Evolutionary conservation across 2,888 invertebrate genomes (phyloP).

Genomic region (Agrypnus murinus): DNA sequence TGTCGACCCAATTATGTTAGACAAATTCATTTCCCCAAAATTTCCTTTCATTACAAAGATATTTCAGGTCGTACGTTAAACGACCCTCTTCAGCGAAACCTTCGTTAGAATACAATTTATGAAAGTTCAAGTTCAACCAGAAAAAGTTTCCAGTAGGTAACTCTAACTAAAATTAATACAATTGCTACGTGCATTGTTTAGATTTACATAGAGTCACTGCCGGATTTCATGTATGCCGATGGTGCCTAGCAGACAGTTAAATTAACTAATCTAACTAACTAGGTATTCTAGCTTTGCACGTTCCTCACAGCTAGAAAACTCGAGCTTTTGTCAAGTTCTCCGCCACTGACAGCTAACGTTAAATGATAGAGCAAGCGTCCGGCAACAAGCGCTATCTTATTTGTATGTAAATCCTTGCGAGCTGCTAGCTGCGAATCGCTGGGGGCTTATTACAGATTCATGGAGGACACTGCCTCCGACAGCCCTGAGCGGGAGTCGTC

Average conservation of each 20-base stretch:
- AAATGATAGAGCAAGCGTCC: slow-evolving; percentile 48
- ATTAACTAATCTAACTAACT: slow-evolving; percentile 34
- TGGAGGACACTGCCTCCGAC: slow-evolving; percentile 56
- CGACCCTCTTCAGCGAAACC: too few relatives aligned
- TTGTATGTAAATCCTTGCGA: slow-evolving; percentile 64
- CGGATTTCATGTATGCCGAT: slow-evolving; percentile 1
- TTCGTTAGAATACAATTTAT: too few relatives aligned
- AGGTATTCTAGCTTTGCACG: slow-evolving; percentile 22
- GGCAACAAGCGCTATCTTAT: slow-evolving; percentile 58
- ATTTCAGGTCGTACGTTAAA: slow-evolving; percentile 13
- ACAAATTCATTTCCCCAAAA: slow-evolving; percentile 17
- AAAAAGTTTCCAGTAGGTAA: too few relatives aligned
- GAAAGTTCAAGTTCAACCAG: too few relatives aligned
- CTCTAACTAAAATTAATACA: too few relatives aligned
- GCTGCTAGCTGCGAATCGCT: slow-evolving; percentile 61
- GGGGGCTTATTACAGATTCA: slow-evolving; percentile 63
- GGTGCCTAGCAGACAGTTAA: slow-evolving; percentile 24
- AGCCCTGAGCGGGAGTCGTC: slow-evolving; percentile 57
- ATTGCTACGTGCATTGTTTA: too few relatives aligned
- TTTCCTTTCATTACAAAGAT: slow-evolving; percentile 23
- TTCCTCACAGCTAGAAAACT: slow-evolving; percentile 36
- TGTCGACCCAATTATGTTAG: slow-evolving; percentile 17
- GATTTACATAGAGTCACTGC: background rate
- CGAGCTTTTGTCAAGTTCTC: slow-evolving; percentile 36
- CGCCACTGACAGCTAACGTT: slow-evolving; percentile 23